phyloP scores from a whole-genome alignment of 2,113 vertebrate species.

The Xiphophorus hellerii region DNA sequence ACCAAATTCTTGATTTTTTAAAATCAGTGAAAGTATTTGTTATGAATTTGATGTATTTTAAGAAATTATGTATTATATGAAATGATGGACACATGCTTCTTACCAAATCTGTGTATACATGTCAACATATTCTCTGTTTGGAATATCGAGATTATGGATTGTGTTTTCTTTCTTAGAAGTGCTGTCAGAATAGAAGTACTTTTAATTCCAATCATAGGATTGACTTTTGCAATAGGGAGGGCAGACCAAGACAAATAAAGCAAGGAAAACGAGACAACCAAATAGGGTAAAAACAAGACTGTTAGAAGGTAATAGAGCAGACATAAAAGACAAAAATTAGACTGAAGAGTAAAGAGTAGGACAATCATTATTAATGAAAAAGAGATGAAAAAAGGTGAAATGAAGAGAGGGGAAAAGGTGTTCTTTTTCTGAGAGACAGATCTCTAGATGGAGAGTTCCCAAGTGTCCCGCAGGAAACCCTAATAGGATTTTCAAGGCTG shows the following conservation, averaged over 20 bases:
- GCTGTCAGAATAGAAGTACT: background rate
- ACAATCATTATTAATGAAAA: slow-evolving; percentile 69
- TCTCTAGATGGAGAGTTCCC: slow-evolving; percentile 65
- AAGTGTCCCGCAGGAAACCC: slow-evolving; percentile 59
- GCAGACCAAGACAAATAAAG: slow-evolving; percentile 50
- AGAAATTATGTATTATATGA: no score
- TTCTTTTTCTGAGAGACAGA: slow-evolving; percentile 68
- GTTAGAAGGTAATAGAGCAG: slow-evolving; percentile 60
- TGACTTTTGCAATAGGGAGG: slow-evolving; percentile 15
- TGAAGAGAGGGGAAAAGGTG: slow-evolving; percentile 55
- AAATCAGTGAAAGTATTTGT: background rate
- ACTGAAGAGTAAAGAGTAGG: slow-evolving; percentile 56
- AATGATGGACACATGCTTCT: background rate
- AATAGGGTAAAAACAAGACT: slow-evolving; percentile 58
- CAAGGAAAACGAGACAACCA: slow-evolving; percentile 51
- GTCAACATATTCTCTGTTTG: background rate
- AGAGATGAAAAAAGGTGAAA: slow-evolving; percentile 46
- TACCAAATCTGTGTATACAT: background rate
- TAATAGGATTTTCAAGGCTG: slow-evolving; percentile 78
- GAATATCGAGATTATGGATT: background rate
- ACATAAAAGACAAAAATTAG: slow-evolving; percentile 36
- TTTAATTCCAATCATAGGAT: background rate
- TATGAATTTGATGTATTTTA: background rate
- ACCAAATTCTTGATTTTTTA: background rate
- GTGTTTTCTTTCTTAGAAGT: background rate